Evolutionary conservation across 2,888 invertebrate genomes (phyloP).

Genomic region (Cantharis lateralis): DNA sequence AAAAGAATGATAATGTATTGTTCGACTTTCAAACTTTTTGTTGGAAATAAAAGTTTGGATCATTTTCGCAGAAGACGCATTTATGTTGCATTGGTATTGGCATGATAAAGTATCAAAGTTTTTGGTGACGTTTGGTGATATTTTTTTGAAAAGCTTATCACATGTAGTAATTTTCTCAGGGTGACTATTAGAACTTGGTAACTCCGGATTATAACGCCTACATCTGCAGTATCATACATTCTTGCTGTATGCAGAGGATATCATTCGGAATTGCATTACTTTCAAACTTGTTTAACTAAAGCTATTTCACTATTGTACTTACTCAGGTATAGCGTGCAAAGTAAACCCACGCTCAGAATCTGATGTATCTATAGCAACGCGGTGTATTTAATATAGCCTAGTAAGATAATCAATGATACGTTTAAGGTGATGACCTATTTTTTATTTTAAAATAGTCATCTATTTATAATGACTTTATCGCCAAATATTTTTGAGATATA

Average conservation of each 20-base stretch:
- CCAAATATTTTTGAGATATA: no score
- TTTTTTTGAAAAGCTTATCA: not conserved
- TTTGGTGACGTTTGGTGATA: not conserved
- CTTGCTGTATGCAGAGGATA: not conserved
- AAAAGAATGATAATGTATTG: not conserved
- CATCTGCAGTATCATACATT: not conserved
- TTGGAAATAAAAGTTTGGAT: not conserved
- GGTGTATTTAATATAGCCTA: conserved; percentile 28
- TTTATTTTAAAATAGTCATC: not conserved
- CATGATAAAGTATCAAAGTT: not conserved
- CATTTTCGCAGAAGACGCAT: not conserved
- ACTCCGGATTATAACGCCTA: not conserved
- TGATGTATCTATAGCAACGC: conserved; percentile 33
- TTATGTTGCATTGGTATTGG: not conserved
- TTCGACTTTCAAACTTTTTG: not conserved
- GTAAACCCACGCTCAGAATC: conserved; percentile 22
- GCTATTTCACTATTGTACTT: not conserved
- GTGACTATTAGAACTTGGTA: not conserved
- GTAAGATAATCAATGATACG: conserved; percentile 35
- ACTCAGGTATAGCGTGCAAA: not conserved
- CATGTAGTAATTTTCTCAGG: not conserved
- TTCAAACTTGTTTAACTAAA: not conserved
- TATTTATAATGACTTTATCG: not conserved
- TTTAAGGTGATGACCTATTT: conserved; percentile 15
- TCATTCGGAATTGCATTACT: not conserved